Conservation (phyloP, 1,140 invertebrate species). For the Drosophila pectinifera region DNA sequence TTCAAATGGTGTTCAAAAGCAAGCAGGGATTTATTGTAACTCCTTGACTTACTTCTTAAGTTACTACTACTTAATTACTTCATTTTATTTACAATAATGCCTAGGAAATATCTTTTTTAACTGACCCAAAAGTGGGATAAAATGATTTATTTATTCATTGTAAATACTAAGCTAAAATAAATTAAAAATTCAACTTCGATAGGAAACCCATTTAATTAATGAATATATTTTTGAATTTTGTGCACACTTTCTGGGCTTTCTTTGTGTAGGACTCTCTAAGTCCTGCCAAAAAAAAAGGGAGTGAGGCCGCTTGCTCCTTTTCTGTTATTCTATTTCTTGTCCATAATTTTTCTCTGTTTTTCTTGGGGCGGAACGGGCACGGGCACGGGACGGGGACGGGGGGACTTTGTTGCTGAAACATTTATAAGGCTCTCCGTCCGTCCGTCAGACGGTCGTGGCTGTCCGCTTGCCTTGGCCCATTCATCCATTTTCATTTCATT, state of each 20-base stretch:
- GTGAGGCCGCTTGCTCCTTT: slow-evolving; percentile 8
- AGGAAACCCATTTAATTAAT: no score
- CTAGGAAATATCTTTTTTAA: no score
- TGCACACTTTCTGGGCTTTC: not conserved
- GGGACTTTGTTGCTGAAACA: slow-evolving; percentile 38
- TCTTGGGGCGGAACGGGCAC: slow-evolving; percentile 20
- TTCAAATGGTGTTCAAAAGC: not conserved
- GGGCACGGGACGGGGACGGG: not conserved
- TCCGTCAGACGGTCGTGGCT: slow-evolving; percentile 1
- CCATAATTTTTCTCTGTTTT: slow-evolving; percentile 25
- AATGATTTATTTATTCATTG: no score
- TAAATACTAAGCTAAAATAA: no score
- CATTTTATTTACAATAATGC: no score
- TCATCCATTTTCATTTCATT: slow-evolving; percentile 66
- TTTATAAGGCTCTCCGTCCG: slow-evolving; percentile 39
- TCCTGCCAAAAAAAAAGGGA: no score
- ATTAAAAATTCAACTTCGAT: no score
- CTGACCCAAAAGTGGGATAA: no score
- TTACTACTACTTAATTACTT: no score
- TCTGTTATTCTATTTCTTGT: slow-evolving; percentile 26
- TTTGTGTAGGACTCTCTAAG: slow-evolving; percentile 12
- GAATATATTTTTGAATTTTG: no score
- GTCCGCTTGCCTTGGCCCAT: slow-evolving; percentile 24
- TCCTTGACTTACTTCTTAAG: no score
- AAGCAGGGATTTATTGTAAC: no score